These are phyloP conservation scores for Atrichornis clamosus DNA, from an alignment of 2,113 vertebrate species.

Conservation along the genomic window DNA sequence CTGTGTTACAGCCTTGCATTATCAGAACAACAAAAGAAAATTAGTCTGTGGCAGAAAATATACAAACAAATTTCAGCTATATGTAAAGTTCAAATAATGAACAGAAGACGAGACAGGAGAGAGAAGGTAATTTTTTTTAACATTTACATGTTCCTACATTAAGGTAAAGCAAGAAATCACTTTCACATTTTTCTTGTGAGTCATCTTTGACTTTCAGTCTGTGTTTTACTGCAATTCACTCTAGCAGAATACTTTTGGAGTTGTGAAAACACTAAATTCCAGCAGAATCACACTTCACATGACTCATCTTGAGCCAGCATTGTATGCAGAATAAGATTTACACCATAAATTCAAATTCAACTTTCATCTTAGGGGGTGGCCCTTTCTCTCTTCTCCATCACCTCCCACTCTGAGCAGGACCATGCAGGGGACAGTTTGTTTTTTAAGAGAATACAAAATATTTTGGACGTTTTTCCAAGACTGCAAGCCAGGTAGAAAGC, in stretches of 20 bases:
- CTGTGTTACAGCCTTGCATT: background rate
- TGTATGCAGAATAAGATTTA: background rate
- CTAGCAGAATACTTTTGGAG: background rate
- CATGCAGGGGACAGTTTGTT: fast-evolving
- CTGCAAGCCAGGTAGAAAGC: background rate
- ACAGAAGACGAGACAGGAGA: background rate
- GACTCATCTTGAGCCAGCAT: background rate
- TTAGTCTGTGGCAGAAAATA: background rate
- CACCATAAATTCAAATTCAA: background rate
- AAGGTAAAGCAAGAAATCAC: background rate
- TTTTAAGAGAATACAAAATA: background rate
- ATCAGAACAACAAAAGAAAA: background rate
- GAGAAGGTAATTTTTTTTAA: background rate
- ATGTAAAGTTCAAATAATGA: background rate
- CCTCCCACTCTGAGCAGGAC: background rate
- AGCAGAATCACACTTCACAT: background rate
- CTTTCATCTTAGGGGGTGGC: fast-evolving
- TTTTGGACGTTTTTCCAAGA: background rate
- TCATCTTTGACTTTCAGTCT: background rate
- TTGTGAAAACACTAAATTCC: background rate
- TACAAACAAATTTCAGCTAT: background rate
- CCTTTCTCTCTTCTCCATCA: background rate
- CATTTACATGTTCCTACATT: background rate
- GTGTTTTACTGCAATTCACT: background rate
- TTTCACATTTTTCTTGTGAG: background rate